Evolutionary conservation across 2,888 invertebrate genomes (phyloP), one percentile per base, ranked within the genome.

Genomic region (Drosophila histrio): DNA sequence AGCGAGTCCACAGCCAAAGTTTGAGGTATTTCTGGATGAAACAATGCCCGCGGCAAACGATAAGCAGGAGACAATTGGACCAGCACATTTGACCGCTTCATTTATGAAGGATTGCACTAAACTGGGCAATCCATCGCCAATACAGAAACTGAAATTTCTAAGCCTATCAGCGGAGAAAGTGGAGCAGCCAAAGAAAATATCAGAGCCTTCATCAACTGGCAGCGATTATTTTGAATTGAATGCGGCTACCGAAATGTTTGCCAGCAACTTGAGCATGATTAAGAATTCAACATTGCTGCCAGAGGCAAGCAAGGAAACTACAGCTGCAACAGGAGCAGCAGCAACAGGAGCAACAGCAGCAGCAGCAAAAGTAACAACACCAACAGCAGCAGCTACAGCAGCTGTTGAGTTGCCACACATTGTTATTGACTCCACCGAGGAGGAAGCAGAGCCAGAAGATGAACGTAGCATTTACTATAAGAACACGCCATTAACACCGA

Each of bases 271-370:
- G 0, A 90, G 91, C 49, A 88, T 82, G 77, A 91, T 91, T 2
- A 90, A 89, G 57, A 91, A 91, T 52, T 91, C 91, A 1, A 91
- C 91, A 2, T 72, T 89, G 70, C 44, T 91, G 24, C 83, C 88
- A 5, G 60, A 49, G 32, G 19, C n/a, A 30, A 39, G 22, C 46
- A 32, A 32, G n/a, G 5, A 5, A 50, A 30, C 22, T 9, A 2
- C 28, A 28, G 28, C 28, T 22, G 7, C 22, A 11, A n/a, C 28
- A 2, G 5, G 21, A 1, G 30, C n/a, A n/a, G n/a, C n/a, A n/a
- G n/a, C n/a, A n/a, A n/a, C n/a, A n/a, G n/a, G n/a, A n/a, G n/a
- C n/a, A n/a, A n/a, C n/a, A n/a, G n/a, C n/a, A n/a, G n/a, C n/a
- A n/a, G n/a, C n/a, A n/a, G n/a, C n/a, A n/a, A n/a, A n/a, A n/a